phyloP scores from a whole-genome alignment of 2,113 vertebrate genomes.

The Galeopterus variegatus region DNA sequence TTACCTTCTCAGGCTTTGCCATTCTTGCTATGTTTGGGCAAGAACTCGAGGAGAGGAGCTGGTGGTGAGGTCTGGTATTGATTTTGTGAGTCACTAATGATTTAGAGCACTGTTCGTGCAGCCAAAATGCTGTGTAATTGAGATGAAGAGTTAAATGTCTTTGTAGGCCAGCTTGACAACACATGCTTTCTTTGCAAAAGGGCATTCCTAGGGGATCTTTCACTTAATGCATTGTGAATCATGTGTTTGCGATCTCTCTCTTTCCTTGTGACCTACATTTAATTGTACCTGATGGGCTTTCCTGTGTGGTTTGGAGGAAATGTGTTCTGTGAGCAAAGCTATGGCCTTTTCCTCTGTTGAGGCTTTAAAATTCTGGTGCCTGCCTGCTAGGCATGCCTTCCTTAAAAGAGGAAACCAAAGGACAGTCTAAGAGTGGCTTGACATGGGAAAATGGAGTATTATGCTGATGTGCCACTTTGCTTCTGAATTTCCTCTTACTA shows the following conservation, averaged over 20 bases:
- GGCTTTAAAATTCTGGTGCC: not conserved
- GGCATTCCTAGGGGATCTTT: not conserved
- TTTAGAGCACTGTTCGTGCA: not conserved
- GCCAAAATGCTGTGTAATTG: not conserved
- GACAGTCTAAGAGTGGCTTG: not conserved
- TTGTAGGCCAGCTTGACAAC: not conserved
- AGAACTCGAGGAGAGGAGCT: not conserved
- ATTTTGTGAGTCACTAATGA: not conserved
- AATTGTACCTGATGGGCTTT: not conserved
- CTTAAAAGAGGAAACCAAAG: not conserved
- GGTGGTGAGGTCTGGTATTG: not conserved
- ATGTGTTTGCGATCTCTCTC: not conserved
- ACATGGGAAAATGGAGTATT: not conserved
- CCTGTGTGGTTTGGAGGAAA: not conserved
- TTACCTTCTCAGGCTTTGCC: not conserved
- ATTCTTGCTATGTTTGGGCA: not conserved
- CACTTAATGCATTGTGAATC: not conserved
- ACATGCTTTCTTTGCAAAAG: not conserved
- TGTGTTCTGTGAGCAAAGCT: not conserved
- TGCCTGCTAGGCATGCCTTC: not conserved
- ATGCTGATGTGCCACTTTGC: not conserved
- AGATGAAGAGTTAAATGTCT: not conserved
- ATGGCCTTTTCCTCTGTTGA: not conserved
- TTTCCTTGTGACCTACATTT: not conserved
- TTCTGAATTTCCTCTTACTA: not conserved